Evolutionary conservation across 2,113 vertebrate species (phyloP), one percentile per base, ranked within the genome.

Genomic region (Antennarius striatus): DNA sequence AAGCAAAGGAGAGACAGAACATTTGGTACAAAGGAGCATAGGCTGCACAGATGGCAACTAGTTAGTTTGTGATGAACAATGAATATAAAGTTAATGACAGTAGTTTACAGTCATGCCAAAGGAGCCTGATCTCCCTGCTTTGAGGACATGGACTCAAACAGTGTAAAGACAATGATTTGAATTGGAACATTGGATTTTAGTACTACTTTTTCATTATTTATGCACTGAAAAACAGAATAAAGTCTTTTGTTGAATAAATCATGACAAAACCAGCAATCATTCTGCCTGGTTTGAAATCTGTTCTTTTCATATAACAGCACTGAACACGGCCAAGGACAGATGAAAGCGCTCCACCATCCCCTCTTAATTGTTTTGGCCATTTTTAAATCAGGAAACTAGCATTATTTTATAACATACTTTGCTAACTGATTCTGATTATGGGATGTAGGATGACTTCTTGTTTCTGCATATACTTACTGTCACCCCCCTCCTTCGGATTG

Each of bases 241-340:
- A 66, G 49, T 59, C 56, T 29, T 53, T 71, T 16, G 39, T 58
- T 82, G 83, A 78, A 85, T 75, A 75, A 80, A 80, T 82, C 51
- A 82, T 66, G 45, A 74, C 30, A n/a, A 10, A 53, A 67, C 0
- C 13, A 69, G 56, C 42, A 59, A 57, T 5, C 17, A 32, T 39
- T 36, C 60, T 72, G 60, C 68, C 64, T 48, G 30, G 49, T 54
- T 63, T 63, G 53, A 51, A n/a, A 66, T 60, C 5, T 51, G 36
- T 43, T 71, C 52, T 16, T 15, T 9, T 57, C 14, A 42, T 16
- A 48, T 36, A 58, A 29, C 55, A 14, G 56, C 58, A 14, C 47
- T n/a, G 61, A 16, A 69, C 1, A 46, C 40, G 40, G 17, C 56
- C 15, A 48, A 17, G 40, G 0, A 17, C 6, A 58, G 40, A 50